Percentiles rank a stretch among this genome's conserved stretches.
Evolutionary conservation across 2,888 invertebrate genomes (phyloP).

Genomic region (Sesia bembeciformis): DNA sequence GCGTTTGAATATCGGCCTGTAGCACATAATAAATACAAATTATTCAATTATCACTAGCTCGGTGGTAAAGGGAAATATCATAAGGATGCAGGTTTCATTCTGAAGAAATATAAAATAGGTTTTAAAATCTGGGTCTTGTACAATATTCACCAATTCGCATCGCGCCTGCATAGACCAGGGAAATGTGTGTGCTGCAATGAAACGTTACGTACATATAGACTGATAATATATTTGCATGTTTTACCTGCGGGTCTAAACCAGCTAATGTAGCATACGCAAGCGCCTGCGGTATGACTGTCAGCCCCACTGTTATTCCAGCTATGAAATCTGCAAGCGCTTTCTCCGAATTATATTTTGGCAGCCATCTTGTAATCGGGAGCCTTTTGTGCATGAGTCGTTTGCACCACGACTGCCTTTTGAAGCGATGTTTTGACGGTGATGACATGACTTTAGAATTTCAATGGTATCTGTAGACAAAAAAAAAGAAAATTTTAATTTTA

Average conservation of each 20-base stretch:
- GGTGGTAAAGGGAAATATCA: too few relatives aligned
- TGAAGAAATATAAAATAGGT: too few relatives aligned
- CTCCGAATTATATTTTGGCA: slow-evolving; percentile 82
- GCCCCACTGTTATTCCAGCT: slow-evolving; percentile 93
- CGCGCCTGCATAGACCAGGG: too few relatives aligned
- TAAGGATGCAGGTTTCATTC: too few relatives aligned
- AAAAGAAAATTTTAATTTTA: background rate
- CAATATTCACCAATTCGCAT: too few relatives aligned
- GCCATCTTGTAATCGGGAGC: slow-evolving; percentile 82
- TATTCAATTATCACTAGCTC: too few relatives aligned
- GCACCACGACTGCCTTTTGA: slow-evolving; percentile 51
- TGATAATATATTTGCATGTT: too few relatives aligned
- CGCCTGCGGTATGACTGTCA: slow-evolving; percentile 95
- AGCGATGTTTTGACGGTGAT: slow-evolving; percentile 58
- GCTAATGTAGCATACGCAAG: slow-evolving; percentile 93
- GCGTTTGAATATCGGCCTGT: too few relatives aligned
- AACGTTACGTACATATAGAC: too few relatives aligned
- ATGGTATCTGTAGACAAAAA: background rate
- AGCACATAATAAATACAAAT: too few relatives aligned
- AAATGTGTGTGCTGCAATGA: too few relatives aligned
- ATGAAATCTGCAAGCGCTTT: slow-evolving; percentile 89
- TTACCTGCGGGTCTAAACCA: slow-evolving; percentile 88
- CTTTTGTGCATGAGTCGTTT: slow-evolving; percentile 59
- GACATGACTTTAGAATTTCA: slow-evolving; percentile 30
- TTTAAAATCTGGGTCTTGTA: too few relatives aligned